A percentile compares a stretch with the other conserved stretches of the same genome.
Evolutionary conservation across 2,797 vertebrate species (phyloP).

Genomic region (Myoxocephalus aenaeus): DNA sequence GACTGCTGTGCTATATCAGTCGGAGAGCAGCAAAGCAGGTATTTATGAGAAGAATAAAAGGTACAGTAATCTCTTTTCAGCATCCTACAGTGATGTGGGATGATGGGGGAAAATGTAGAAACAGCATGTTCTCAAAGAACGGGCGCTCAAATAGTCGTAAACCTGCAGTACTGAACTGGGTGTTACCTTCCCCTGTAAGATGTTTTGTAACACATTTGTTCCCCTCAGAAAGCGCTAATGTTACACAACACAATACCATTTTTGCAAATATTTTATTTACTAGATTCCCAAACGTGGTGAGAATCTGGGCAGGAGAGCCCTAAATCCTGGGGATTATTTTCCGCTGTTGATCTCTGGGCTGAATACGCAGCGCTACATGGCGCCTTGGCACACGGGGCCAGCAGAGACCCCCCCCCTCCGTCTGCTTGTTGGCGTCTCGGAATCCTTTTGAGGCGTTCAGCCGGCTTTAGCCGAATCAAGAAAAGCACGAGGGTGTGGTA

Average conservation of each 20-base stretch:
- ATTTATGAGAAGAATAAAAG: background rate
- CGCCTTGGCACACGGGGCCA: constrained; percentile 41
- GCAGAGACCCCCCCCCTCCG: constrained; percentile 26
- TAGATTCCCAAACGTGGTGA: background rate
- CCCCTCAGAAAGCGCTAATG: background rate
- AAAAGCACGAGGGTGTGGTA: constrained; percentile 7
- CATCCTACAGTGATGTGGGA: background rate
- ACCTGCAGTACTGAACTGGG: background rate
- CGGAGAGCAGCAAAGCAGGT: background rate
- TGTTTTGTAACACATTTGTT: background rate
- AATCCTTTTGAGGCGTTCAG: constrained; percentile 31
- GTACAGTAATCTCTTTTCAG: background rate
- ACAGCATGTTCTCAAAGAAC: background rate
- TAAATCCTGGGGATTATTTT: constrained; percentile 42
- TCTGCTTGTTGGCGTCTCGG: constrained; percentile 40
- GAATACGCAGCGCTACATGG: constrained; percentile 9
- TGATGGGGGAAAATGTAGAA: background rate
- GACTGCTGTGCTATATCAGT: background rate
- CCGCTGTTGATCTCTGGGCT: constrained; percentile 46
- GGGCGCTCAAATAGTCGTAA: background rate
- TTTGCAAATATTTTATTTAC: constrained; percentile 14
- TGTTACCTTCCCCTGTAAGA: background rate
- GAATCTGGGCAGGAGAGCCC: constrained; percentile 27
- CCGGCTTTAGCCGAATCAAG: constrained; percentile 14
- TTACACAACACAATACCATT: background rate